Base-by-base conservation (phyloP, 2,888 invertebrate genomes). In the Eutolmus rufibarbis region DNA sequence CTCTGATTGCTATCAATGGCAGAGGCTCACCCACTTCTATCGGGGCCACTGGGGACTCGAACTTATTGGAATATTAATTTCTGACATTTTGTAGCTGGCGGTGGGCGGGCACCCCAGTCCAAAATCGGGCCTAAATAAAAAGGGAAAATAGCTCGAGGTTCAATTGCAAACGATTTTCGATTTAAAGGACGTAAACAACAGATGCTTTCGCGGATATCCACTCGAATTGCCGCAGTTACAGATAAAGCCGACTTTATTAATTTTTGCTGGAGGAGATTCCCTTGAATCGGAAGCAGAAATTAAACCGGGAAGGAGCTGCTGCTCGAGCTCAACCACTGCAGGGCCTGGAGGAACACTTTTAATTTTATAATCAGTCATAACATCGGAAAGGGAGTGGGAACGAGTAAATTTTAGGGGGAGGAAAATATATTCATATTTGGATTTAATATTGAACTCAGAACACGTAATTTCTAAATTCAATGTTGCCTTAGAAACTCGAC, bases 1-100 rank as follows among this genome's bases (percentile, higher is more conserved):
- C 74, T 37, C 56, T 87, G 87, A 87, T 87, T 87, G 85, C 74
- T 84, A 87, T 87, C 84, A 51, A 87, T 84, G 43, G 34, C 34
- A 28, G 40, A 9, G 46, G 46, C 85, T 37, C 23, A 31, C 40
- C 66, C 34, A 74, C 84, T 84, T 84, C 23, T 23, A 74, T 74
- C n/a, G 2, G 16, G 57, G 84, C 40, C 40, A 74, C 66, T 84
- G 74, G 34, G 66, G 74, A 84, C 40, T 85, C n/a, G 0, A 74
- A 85, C 43, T 85, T 74, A 85, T 85, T 85, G 43, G 74, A 85
- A 85, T 85, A 85, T 85, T 85, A 85, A 85, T 85, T 85, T 85
- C 82, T 34, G 82, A 57, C 51, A 81, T 81, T 81, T 82, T 79
- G 19, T 79, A 28, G 9, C 51, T n/a, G 28, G 9, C 31, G 66